These are phyloP conservation scores for Malthinus flaveolus DNA, from an alignment of 2,888 invertebrate species.

Conservation along the genomic window DNA sequence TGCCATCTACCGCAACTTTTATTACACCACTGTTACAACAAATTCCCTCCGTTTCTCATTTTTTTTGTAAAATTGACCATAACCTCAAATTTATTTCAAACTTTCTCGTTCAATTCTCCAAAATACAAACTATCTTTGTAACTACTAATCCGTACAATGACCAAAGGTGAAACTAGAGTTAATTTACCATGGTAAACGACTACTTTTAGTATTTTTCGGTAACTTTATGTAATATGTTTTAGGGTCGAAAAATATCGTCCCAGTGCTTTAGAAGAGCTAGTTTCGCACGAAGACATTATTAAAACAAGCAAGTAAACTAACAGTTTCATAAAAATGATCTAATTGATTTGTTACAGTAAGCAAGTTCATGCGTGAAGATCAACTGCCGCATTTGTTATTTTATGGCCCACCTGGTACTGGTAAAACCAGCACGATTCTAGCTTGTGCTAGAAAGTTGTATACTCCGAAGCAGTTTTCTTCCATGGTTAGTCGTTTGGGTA, in stretches of 20 bases:
- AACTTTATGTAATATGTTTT: conserved; percentile 24
- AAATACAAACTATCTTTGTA: neutral
- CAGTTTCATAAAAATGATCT: neutral
- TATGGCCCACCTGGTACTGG: conserved; percentile 99
- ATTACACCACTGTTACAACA: neutral
- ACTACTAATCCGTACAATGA: conserved; percentile 18
- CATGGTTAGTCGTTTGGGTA: conserved; percentile 85
- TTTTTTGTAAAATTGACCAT: neutral
- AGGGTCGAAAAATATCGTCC: conserved; percentile 99
- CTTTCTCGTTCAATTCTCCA: no score
- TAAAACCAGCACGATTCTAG: conserved; percentile 96
- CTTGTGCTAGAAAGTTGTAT: conserved; percentile 92
- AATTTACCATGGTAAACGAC: conserved; percentile 65
- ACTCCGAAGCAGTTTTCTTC: conserved; percentile 87
- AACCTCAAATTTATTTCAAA: neutral
- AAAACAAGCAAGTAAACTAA: conserved; percentile 77
- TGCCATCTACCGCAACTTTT: no score
- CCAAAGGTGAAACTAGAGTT: conserved; percentile 36
- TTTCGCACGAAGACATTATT: conserved; percentile 97
- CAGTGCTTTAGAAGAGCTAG: conserved; percentile 84
- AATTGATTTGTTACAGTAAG: conserved; percentile 65
- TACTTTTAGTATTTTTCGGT: neutral
- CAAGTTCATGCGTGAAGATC: conserved; percentile 87
- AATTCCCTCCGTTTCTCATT: neutral
- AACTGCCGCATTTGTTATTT: conserved; percentile 92